Base-by-base conservation (phyloP, 2,888 invertebrate species). In the Pseudoips prasinana region DNA sequence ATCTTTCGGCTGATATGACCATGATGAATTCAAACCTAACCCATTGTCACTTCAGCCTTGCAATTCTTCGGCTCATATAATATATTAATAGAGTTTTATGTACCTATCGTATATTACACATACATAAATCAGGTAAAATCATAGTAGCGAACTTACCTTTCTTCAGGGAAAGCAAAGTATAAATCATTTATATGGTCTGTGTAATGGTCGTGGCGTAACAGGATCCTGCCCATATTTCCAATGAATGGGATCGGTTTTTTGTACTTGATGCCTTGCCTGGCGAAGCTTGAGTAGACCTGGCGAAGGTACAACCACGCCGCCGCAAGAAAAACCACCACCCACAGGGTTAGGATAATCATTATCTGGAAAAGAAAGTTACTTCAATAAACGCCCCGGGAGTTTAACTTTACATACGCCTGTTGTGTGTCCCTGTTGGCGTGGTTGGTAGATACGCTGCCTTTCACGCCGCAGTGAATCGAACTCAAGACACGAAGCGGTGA, bases 81-180 rank as follows among this genome's bases (percentile, higher is more conserved):
- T n/a, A n/a, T n/a, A n/a, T n/a, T n/a, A n/a, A n/a, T n/a, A n/a
- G n/a, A 18, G 18, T 18, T 6, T 18, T 18, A 18, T 6, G 18
- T 18, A 18, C 3, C 6, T 5, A 18, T 5, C 6, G 18, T 5
- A 18, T 18, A 18, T 18, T 18, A 18, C 18, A 3, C 18, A 18
- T 18, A 18, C 18, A 3, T 18, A 6, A 18, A 6, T 18, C 18
- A 18, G 18, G 4, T 18, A 18, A 18, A 18, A 5, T 1, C 1
- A 5, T 7, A 9, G n/a, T 5, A 10, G 7, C 5, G 7, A 7
- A 8, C 46, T 40, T 46, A 81, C 81, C 61, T 73, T 40, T 82
- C 74, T 9, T 61, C 50, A 1, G 75, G 69, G 34, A 69, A 83
- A 0, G 39, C 30, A 0, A 54, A 38, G 25, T 79, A 81, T 1